These are phyloP conservation scores for Chaetodon trifasciatus DNA, from an alignment of 2,797 vertebrate genomes.

Conservation along the genomic window DNA sequence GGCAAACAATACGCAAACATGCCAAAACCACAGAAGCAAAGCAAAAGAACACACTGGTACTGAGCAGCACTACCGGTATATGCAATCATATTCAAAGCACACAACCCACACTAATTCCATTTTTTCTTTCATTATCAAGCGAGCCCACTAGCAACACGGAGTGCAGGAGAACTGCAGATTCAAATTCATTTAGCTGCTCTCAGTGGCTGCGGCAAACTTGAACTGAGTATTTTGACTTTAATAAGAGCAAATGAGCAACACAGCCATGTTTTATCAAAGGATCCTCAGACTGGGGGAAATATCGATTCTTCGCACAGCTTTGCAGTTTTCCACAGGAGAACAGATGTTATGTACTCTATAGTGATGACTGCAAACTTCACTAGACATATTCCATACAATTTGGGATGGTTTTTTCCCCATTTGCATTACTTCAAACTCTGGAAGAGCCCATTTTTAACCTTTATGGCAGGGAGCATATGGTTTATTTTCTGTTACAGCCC, in stretches of 20 bases:
- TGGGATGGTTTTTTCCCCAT: constrained; percentile 58
- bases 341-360: constrained; percentile 62
- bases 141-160: constrained; percentile 66
- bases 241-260: constrained; percentile 84
- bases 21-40: constrained; percentile 84
- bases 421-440: constrained; percentile 66
- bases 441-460: constrained; percentile 54
- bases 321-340: constrained; percentile 68
- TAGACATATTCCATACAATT: constrained; percentile 54
- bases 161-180: constrained; percentile 78
- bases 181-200: constrained; percentile 76
- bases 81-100: constrained; percentile 82
- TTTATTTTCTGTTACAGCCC: constrained; percentile 40
- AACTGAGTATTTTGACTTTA: constrained; percentile 83
- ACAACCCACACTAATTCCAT: constrained; percentile 68
- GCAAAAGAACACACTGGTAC: constrained; percentile 64
- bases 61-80: constrained; percentile 68
- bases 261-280: constrained; percentile 78
- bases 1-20: constrained; percentile 84
- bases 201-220: constrained; percentile 75
- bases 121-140: constrained; percentile 72
- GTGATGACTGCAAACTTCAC: constrained; percentile 68
- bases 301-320: constrained; percentile 69
- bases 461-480: constrained; percentile 43
- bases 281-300: constrained; percentile 70